Conservation (phyloP, 2,888 invertebrate genomes). For the Euplexia lucipara region DNA sequence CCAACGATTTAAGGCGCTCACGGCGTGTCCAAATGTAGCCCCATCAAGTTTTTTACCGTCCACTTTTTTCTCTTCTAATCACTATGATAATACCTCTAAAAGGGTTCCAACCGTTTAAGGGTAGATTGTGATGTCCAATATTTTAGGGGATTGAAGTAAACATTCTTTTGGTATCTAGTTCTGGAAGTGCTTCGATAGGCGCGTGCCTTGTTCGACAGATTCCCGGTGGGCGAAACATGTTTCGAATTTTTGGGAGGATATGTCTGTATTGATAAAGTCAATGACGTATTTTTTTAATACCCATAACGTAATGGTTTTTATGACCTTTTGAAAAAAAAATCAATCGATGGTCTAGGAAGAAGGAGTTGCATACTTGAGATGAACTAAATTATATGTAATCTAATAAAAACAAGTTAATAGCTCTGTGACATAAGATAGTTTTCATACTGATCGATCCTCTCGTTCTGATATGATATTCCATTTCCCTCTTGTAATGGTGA, state of each 20-base stretch:
- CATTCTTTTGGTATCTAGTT: conserved; percentile 52
- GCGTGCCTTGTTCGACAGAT: conserved; percentile 26
- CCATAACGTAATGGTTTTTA: too few relatives aligned
- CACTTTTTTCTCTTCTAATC: conserved; percentile 53
- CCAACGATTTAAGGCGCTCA: conserved; percentile 44
- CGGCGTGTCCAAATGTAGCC: conserved; percentile 58
- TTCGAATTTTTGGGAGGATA: conserved; percentile 22
- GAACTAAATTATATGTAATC: not conserved
- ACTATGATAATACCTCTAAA: conserved; percentile 60
- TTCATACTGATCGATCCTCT: not conserved
- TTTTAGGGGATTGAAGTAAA: conserved; percentile 18
- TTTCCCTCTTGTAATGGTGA: not conserved
- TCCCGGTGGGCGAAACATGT: conserved; percentile 30
- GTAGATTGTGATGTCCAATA: conserved; percentile 40
- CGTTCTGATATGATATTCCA: not conserved
- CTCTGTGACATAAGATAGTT: too few relatives aligned
- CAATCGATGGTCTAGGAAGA: not conserved
- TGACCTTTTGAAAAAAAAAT: not conserved
- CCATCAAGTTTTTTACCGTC: conserved; percentile 51
- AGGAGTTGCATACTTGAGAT: not conserved
- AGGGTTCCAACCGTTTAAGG: conserved; percentile 58
- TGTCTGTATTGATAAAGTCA: conserved; percentile 33
- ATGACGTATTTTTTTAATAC: conserved; percentile 1
- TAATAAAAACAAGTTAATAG: not conserved
- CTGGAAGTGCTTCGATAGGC: conserved; percentile 38